Conservation (phyloP, 1,140 invertebrate genomes). For the Idris sp. region DNA sequence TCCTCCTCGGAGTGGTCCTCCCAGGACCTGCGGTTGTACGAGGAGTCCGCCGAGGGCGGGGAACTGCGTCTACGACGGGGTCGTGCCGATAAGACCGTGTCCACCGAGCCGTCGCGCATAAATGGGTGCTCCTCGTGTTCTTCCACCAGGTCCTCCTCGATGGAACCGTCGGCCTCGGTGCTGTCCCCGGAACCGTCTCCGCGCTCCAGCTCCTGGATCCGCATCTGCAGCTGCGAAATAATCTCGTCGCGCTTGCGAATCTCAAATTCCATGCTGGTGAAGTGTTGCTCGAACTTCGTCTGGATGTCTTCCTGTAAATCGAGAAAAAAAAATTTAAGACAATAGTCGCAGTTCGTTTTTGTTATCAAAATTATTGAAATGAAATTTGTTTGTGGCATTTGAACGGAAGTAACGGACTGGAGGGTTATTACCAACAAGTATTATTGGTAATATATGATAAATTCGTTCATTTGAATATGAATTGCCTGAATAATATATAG, state of each 20-base stretch:
- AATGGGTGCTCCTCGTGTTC: conserved; percentile 79
- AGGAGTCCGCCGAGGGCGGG: conserved; percentile 70
- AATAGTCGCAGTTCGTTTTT: too few species aligned
- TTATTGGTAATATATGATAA: too few species aligned
- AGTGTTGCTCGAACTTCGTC: conserved; percentile 79
- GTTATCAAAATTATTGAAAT: too few species aligned
- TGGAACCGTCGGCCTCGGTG: conserved; percentile 64
- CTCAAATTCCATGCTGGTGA: conserved; percentile 86
- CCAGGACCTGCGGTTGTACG: conserved; percentile 78
- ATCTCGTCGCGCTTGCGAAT: conserved; percentile 87
- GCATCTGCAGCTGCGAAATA: conserved; percentile 85
- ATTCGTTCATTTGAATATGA: too few species aligned
- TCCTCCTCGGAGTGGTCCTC: conserved; percentile 81
- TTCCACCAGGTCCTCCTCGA: conserved; percentile 67
- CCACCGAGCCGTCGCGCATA: conserved; percentile 80
- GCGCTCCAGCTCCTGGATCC: conserved; percentile 84
- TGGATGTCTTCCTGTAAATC: conserved; percentile 78
- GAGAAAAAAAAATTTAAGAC: too few species aligned
- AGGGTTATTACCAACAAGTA: too few species aligned
- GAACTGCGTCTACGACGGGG: conserved; percentile 65
- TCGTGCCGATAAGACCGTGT: conserved; percentile 77
- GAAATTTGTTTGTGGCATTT: too few species aligned
- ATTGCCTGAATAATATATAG: too few species aligned
- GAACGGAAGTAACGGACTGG: too few species aligned
- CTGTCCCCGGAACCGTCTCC: conserved; percentile 56